Percentiles rank a stretch among this genome's conserved stretches.
Evolutionary conservation across 2,113 vertebrate genomes (phyloP).

Genomic region (Podilymbus podiceps): DNA sequence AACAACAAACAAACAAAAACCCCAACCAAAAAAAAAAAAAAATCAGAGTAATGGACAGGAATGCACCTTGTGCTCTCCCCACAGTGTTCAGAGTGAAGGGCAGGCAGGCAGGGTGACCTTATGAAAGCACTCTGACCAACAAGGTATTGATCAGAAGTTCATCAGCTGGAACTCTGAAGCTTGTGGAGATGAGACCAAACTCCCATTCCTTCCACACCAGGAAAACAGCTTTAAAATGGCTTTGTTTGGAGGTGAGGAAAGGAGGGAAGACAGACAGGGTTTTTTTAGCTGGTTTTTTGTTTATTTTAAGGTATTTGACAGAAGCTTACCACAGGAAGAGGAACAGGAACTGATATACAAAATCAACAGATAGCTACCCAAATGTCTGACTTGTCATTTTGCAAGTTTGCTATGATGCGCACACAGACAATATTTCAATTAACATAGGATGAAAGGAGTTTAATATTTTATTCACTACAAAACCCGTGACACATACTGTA

Average conservation of each 20-base stretch:
- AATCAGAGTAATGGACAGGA: neutral
- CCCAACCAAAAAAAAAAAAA: neutral
- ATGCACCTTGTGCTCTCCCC: neutral
- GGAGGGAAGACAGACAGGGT: neutral
- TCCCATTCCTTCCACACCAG: neutral
- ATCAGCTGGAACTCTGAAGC: neutral
- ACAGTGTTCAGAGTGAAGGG: neutral
- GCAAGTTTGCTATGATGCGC: neutral
- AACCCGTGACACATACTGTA: neutral
- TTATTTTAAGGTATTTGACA: neutral
- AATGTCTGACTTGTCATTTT: neutral
- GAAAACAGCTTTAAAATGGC: neutral
- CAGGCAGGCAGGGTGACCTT: neutral
- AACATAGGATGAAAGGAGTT: neutral
- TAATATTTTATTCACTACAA: constrained; percentile 19
- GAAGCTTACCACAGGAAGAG: neutral
- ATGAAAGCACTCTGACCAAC: neutral
- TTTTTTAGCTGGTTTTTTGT: fast-evolving
- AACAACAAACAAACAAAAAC: no score
- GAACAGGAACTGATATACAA: neutral
- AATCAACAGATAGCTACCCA: neutral
- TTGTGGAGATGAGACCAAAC: neutral
- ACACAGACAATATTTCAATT: neutral
- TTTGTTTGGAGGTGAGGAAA: neutral
- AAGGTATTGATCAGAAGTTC: neutral